Evolutionary conservation across 2,113 vertebrate species (phyloP).

Genomic region (Pavo muticus): DNA sequence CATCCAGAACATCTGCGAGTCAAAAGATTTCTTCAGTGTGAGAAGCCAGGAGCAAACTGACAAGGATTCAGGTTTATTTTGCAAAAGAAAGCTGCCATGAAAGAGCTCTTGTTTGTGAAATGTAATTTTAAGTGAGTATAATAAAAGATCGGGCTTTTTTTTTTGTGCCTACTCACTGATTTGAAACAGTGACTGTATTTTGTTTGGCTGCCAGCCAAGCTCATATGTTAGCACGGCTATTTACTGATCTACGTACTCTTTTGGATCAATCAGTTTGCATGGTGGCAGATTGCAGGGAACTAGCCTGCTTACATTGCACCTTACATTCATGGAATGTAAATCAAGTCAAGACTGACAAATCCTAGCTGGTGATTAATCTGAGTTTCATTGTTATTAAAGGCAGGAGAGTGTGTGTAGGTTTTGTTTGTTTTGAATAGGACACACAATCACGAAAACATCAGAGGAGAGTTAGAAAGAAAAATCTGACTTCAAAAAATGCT

Average conservation of each 20-base stretch:
- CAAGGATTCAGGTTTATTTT: background rate
- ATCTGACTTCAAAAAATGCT: background rate
- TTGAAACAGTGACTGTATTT: background rate
- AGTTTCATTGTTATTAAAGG: background rate
- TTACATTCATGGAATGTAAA: background rate
- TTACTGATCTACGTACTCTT: conserved; percentile 23
- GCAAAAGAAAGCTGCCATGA: background rate
- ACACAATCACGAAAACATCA: background rate
- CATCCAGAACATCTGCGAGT: background rate
- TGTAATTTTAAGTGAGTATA: conserved; percentile 15
- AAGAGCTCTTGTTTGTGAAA: conserved; percentile 34
- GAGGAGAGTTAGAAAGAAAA: background rate
- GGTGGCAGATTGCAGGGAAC: conserved; percentile 34
- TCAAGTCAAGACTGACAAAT: background rate
- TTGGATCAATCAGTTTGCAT: conserved; percentile 40
- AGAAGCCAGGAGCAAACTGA: conserved; percentile 16
- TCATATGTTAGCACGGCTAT: background rate
- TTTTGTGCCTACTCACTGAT: conserved; percentile 9
- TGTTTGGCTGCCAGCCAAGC: conserved; percentile 25
- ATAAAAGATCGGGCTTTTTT: background rate
- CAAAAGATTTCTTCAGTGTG: background rate
- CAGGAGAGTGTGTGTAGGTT: background rate
- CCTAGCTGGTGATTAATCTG: background rate
- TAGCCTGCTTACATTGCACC: background rate
- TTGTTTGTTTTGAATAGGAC: background rate